Base-by-base conservation (phyloP, 2,113 vertebrate species). In the Psephotus haematonotus region DNA sequence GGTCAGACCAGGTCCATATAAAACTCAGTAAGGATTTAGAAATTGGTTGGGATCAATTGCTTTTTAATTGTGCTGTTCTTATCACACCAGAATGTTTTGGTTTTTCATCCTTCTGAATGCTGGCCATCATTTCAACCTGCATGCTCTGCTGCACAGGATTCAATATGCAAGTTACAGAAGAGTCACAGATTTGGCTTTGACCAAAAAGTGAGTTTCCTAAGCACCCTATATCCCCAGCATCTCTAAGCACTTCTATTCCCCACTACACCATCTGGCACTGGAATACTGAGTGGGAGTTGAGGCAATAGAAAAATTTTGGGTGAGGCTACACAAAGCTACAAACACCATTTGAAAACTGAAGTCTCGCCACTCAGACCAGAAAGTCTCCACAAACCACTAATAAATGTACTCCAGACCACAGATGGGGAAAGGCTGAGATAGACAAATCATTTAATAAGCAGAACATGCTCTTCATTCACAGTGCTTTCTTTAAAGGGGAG, bases 371-470 rank as follows among this genome's bases (percentile, higher is more conserved):
- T 94, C 74, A 91, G 88, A 96, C 92, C 95, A 95, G 86, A 93
- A 90, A 94, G 70, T 91, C 81, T 95, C 91, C 93, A 95, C 95
- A 96, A 93, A 94, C 92, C 95, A 92, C 92, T 93, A 94, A 96
- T 94, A 97, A 96, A 87, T 94, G 92, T 92, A 59, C 86, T 96
- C 81, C 81, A 95, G 92, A 97, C 96, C 96, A 97, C 95, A 96
- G 81, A 1, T 88, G 84, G 63, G 84, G 75, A 95, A 94, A 77
- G 63, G 37, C 91, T 96, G 88, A 96, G 95, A 93, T 92, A 96
- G 93, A 92, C 91, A 95, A 96, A 94, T 93, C 81, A 89, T 86
- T 96, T 96, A 72, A 96, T 95, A 97, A 89, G 88, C 59, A 94
- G 91, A 95, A 92, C 65, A 89, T 87, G 88, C 15, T 93, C 69